Conservation (phyloP, 92 coral and sea anemone genomes). For the Phenganax stokvisi region DNA sequence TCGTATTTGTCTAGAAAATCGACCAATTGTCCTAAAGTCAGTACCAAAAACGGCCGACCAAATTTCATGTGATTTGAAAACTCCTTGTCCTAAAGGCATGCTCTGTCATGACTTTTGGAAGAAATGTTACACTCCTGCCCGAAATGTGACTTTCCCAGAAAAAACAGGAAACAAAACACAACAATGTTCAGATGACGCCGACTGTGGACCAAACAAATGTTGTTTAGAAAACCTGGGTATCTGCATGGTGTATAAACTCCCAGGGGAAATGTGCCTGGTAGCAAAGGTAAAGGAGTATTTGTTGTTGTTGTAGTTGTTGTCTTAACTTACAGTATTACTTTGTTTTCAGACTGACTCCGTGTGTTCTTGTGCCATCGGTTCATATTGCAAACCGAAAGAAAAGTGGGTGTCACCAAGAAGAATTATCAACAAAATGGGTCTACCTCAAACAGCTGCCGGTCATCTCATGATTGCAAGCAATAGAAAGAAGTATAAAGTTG, state of each 20-base stretch:
- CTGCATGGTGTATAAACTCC: conserved; percentile 49
- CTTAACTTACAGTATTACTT: not conserved
- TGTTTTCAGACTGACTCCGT: conserved; percentile 12
- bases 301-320: not conserved
- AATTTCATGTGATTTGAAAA: not conserved
- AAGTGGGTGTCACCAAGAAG: conserved; percentile 29
- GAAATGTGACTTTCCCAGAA: not conserved
- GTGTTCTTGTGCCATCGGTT: conserved; percentile 23
- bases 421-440: conserved; percentile 34
- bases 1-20: conserved; percentile 8
- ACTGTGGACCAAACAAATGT: conserved; percentile 35
- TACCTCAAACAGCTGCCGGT: conserved; percentile 13
- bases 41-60: not conserved
- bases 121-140: conserved; percentile 23
- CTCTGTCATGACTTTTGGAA: conserved; percentile 25
- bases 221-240: conserved; percentile 60
- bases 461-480: conserved; percentile 1
- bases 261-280: conserved; percentile 61
- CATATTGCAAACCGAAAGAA: conserved; percentile 17
- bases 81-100: conserved; percentile 13
- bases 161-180: not conserved
- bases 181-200: conserved; percentile 24
- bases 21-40: not conserved
- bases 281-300: conserved; percentile 9
- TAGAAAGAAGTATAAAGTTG: conserved; percentile 25